Percentiles rank a stretch among this genome's conserved stretches.
Conservation (phyloP, 2,113 vertebrate species). For the Haemorhous mexicanus region DNA sequence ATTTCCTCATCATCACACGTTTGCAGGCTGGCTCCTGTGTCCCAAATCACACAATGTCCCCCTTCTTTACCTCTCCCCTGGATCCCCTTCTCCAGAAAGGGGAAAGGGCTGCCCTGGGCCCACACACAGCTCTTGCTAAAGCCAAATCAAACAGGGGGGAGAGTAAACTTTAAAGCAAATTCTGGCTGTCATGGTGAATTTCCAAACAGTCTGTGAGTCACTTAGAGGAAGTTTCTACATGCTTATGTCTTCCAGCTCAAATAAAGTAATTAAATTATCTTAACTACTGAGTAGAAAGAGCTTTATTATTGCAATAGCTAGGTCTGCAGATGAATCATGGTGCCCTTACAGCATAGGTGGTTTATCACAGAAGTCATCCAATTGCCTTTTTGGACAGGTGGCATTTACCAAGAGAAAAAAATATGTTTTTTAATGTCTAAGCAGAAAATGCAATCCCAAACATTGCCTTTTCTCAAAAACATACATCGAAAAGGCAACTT, state of each 20-base stretch:
- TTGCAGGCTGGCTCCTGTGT: no score
- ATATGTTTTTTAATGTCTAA: not conserved
- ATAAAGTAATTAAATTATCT: slow-evolving; percentile 60
- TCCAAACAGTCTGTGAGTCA: slow-evolving; percentile 42
- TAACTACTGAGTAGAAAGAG: slow-evolving; percentile 44
- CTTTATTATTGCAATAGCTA: slow-evolving; percentile 15
- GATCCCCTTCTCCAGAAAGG: not conserved
- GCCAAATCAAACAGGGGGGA: not conserved
- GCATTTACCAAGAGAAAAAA: not conserved
- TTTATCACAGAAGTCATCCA: slow-evolving; percentile 38
- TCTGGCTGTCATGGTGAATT: slow-evolving; percentile 25
- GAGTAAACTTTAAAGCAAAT: not conserved
- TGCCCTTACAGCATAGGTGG: slow-evolving; percentile 17
- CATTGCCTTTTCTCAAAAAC: not conserved
- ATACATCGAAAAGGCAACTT: not conserved
- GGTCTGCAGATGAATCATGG: slow-evolving; percentile 57
- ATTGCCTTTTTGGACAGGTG: slow-evolving; percentile 31
- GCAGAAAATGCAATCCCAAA: not conserved
- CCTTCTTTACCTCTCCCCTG: not conserved
- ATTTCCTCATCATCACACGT: accelerated
- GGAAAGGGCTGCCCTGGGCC: not conserved
- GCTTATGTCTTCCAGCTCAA: slow-evolving; percentile 41
- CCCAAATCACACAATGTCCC: no score
- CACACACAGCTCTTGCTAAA: not conserved
- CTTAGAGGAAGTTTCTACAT: slow-evolving; percentile 32